These are phyloP conservation scores for Propsilocerus akamusi DNA, from an alignment of 1,140 invertebrate genomes.

Conservation along the genomic window DNA sequence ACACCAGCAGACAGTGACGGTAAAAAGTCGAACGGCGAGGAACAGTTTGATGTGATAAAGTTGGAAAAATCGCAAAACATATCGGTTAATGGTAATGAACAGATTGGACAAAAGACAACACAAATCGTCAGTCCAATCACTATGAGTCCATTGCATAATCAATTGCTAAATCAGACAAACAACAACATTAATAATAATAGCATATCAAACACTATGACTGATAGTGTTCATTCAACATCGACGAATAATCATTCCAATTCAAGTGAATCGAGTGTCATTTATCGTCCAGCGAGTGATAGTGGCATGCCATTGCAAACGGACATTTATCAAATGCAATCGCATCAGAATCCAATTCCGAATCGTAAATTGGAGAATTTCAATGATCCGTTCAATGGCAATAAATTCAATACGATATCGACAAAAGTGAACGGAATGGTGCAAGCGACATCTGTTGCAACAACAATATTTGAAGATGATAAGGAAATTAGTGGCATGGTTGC, in stretches of 20 bases:
- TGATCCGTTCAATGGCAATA: constrained; percentile 9
- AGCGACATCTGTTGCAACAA: background rate
- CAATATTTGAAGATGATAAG: constrained; percentile 30
- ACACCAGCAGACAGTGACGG: background rate
- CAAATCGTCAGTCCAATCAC: background rate
- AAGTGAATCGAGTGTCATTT: constrained; percentile 46
- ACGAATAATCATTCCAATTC: constrained; percentile 41
- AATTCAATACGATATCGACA: constrained; percentile 21
- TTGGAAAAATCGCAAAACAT: constrained; percentile 10
- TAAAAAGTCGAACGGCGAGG: background rate
- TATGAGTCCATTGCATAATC: background rate
- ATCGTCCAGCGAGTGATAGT: constrained; percentile 28
- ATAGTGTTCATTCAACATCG: constrained; percentile 35
- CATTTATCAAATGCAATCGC: constrained; percentile 1
- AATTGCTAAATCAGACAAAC: background rate
- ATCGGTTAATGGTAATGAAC: constrained; percentile 10
- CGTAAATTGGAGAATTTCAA: constrained; percentile 31
- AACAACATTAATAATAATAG: background rate
- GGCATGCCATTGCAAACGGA: background rate
- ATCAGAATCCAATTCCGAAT: constrained; percentile 27
- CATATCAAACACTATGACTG: constrained; percentile 20
- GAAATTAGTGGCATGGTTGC: constrained; percentile 71
- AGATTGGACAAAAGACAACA: background rate
- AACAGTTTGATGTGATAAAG: background rate
- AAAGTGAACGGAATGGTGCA: too few species aligned